phyloP scores from a whole-genome alignment of 1,140 invertebrate species.

The Cotesia glomerata region DNA sequence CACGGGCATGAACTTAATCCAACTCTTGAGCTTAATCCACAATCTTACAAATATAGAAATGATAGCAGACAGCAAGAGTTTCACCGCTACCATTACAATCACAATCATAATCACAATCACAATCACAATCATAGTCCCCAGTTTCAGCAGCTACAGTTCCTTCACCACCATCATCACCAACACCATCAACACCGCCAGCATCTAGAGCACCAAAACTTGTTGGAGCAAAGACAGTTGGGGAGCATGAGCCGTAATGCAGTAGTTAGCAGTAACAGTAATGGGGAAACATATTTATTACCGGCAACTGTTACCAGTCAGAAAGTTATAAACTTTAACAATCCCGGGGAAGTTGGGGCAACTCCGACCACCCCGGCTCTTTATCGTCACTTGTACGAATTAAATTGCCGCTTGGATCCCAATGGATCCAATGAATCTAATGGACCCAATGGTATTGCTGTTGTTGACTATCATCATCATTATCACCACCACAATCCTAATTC shows the following conservation, averaged over 20 bases:
- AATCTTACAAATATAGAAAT: conserved; percentile 17
- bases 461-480: conserved; percentile 46
- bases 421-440: conserved; percentile 15
- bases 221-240: too few relatives aligned
- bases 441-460: conserved; percentile 49
- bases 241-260: conserved; percentile 7
- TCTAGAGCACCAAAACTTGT: conserved; percentile 30
- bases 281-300: conserved; percentile 40
- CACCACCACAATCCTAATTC: too few relatives aligned
- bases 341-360: too few relatives aligned
- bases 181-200: too few relatives aligned
- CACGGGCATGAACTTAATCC: neutral
- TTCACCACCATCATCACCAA: too few relatives aligned
- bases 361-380: conserved; percentile 46
- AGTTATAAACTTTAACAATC: conserved; percentile 46
- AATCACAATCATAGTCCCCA: too few relatives aligned
- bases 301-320: conserved; percentile 44
- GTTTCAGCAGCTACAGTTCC: too few relatives aligned
- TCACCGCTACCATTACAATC: neutral
- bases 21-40: neutral
- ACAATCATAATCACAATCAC: too few relatives aligned
- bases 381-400: conserved; percentile 54
- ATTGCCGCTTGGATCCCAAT: conserved; percentile 44
- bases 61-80: neutral
- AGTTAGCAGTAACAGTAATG: conserved; percentile 29